A percentile compares a stretch with the other conserved stretches of the same genome.
Conservation (phyloP, 1,140 invertebrate species). For the Drosophila carrolli region DNA sequence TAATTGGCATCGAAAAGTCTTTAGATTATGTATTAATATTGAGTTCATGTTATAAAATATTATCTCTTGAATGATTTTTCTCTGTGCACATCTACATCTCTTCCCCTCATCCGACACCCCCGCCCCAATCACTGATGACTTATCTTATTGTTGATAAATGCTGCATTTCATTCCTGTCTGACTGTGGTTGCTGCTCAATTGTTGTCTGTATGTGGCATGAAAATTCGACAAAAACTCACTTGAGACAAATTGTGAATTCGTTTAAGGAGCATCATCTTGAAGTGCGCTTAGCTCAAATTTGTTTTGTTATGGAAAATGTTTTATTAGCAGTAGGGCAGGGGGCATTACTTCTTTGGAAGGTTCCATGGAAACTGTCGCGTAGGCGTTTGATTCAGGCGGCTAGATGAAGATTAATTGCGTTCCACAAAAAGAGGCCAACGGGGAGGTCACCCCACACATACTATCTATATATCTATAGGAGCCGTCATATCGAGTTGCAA, state of each 20-base stretch:
- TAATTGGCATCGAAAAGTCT: no score
- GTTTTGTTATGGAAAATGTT: slow-evolving; percentile 58
- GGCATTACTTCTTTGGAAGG: slow-evolving; percentile 23
- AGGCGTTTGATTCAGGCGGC: slow-evolving; percentile 65
- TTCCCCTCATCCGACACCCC: neutral
- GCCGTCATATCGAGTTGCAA: slow-evolving; percentile 39
- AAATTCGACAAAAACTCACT: slow-evolving; percentile 68
- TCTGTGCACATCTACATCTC: neutral
- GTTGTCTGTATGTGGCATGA: slow-evolving; percentile 57
- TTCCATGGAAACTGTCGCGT: slow-evolving; percentile 38
- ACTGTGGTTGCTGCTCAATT: slow-evolving; percentile 45
- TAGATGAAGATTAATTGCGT: slow-evolving; percentile 78
- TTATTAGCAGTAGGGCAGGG: slow-evolving; percentile 23
- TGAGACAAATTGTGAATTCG: slow-evolving; percentile 81
- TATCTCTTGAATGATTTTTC: neutral
- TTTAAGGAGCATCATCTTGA: slow-evolving; percentile 59
- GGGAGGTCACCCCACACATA: slow-evolving; percentile 43
- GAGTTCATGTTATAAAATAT: neutral
- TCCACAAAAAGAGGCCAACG: slow-evolving; percentile 59
- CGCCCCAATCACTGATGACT: slow-evolving; percentile 59
- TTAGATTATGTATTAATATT: no score
- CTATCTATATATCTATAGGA: slow-evolving; percentile 1
- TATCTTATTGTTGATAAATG: slow-evolving; percentile 76
- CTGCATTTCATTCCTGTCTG: slow-evolving; percentile 63
- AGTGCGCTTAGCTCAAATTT: slow-evolving; percentile 72